Base-by-base conservation (phyloP, 2,797 vertebrate genomes). In the Holocentrus rufus region DNA sequence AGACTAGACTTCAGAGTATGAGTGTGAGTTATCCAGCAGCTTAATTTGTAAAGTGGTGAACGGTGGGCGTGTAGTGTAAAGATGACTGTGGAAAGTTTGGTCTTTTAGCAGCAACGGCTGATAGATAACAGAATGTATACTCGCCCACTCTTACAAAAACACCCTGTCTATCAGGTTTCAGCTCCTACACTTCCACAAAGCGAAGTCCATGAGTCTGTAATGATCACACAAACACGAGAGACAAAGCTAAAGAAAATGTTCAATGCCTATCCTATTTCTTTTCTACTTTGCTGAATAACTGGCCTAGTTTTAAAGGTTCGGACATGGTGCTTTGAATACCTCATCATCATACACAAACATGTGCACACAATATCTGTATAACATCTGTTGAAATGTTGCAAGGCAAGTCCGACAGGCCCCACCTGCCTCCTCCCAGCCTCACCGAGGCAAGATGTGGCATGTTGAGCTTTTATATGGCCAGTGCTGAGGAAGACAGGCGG, bases 91-190 rank as follows among this genome's bases (percentile, higher is more conserved):
- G n/a, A 39, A 25, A 54, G 53, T 23, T 5, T 22, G 9, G 0
- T n/a, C 23, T 49, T 22, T 50, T 13, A 22, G 15, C 23, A n/a
- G 53, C 60, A 62, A 42, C 61, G 56, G 46, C 27, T 27, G 6
- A 4, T 46, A 1, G 14, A 17, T 5, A 46, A 46, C 4, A 11
- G 36, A 17, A 46, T 17, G 44, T 15, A 46, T 46, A 13, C 34
- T 47, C 10, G 27, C 42, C 25, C 17, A 49, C 42, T 30, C 7
- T 30, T 25, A 47, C 46, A 65, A 65, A 70, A 63, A 67, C 10
- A 67, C 46, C 39, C 44, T 0, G 23, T 59, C 49, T 22, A 50
- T 76, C 79, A 69, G 66, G 72, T 85, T 83, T 61, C 65, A 30
- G n/a, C 27, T 50, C 20, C 27, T 46, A 1, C 53, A 23, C 20